These are phyloP conservation scores for Lottia scabra DNA, from an alignment of 2,888 invertebrate species.

Conservation along the genomic window DNA sequence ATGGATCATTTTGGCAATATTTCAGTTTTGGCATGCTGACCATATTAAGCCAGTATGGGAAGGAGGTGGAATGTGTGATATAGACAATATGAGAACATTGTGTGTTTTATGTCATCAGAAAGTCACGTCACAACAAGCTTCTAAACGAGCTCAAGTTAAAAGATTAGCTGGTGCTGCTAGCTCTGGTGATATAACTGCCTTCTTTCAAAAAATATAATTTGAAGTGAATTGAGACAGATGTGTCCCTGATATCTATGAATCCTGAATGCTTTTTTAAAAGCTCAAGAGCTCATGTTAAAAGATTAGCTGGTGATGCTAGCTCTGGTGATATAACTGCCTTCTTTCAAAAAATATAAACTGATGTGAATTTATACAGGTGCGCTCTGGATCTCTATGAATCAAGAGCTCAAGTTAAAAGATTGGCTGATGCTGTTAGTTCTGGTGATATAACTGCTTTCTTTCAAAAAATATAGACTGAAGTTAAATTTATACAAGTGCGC, in stretches of 20 bases:
- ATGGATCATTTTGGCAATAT: no score
- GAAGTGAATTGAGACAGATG: no score
- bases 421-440: slow-evolving; percentile 38
- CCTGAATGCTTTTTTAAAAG: no score
- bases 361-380: no score
- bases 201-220: slow-evolving; percentile 47
- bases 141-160: slow-evolving; percentile 46
- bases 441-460: slow-evolving; percentile 61
- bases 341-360: no score
- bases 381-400: no score
- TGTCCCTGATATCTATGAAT: no score
- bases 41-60: slow-evolving; percentile 63
- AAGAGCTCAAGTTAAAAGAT: slow-evolving; percentile 44
- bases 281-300: no score
- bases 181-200: slow-evolving; percentile 55
- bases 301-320: no score
- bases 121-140: slow-evolving; percentile 59
- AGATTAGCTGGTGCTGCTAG: slow-evolving; percentile 41
- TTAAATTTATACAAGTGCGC: no score
- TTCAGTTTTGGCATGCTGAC: slow-evolving; percentile 66
- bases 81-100: slow-evolving; percentile 64
- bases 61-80: slow-evolving; percentile 65
- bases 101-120: slow-evolving; percentile 61
- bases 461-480: slow-evolving; percentile 31
- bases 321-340: no score